phyloP scores from a whole-genome alignment of 1,140 invertebrate genomes.

The Psilanteris sp. region DNA sequence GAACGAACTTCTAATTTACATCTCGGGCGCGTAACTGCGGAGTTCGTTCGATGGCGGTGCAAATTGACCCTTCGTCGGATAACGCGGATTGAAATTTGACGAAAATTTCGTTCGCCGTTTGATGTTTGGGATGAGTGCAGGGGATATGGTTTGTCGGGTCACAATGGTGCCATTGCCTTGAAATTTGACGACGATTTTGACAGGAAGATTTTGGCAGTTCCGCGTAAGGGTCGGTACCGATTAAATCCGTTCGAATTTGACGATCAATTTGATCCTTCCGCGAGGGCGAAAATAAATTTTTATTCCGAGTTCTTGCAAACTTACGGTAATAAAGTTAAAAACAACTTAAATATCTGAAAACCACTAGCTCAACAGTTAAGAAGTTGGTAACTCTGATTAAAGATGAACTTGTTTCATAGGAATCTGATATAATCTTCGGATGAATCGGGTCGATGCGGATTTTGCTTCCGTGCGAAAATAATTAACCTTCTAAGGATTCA shows the following conservation, averaged over 20 bases:
- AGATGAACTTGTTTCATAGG: conserved; percentile 37
- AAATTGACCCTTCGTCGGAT: neutral
- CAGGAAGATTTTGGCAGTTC: no score
- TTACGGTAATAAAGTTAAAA: conserved; percentile 14
- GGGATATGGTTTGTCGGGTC: no score
- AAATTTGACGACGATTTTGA: no score
- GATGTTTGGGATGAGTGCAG: no score
- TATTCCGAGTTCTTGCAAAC: neutral
- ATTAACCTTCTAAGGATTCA: conserved; percentile 30
- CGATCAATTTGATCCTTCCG: no score
- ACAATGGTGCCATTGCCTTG: no score
- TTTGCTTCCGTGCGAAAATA: conserved; percentile 53
- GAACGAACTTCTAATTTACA: conserved; percentile 62
- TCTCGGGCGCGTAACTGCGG: conserved; percentile 23
- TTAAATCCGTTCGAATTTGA: no score
- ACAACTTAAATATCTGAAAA: conserved; percentile 8
- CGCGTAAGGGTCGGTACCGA: no score
- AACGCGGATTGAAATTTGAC: no score
- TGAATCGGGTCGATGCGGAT: conserved; percentile 42
- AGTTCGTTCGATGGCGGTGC: conserved; percentile 10
- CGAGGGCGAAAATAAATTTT: conserved; percentile 4
- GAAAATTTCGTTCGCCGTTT: no score
- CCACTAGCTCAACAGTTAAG: conserved; percentile 1
- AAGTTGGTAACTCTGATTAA: conserved; percentile 28
- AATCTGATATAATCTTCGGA: conserved; percentile 16